Base-by-base conservation (phyloP, 2,113 vertebrate genomes). In the Colistium nudipinnis region DNA sequence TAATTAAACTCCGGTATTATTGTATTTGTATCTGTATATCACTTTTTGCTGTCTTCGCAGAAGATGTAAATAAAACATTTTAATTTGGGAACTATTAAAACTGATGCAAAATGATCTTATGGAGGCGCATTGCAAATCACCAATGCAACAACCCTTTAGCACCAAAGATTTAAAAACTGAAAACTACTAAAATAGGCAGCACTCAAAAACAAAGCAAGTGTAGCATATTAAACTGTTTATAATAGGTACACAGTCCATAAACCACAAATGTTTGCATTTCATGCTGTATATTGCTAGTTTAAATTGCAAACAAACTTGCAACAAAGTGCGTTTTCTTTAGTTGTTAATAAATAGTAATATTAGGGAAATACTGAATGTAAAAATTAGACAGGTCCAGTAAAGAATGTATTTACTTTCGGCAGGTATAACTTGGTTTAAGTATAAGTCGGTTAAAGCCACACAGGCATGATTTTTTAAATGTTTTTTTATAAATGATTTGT, bases 311-410 rank as follows among this genome's bases (percentile, higher is more conserved):
- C 14, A 59, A 36, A 10, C 14, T 56, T 20, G 36, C 55, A 28
- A 35, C 25, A 52, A 64, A 44, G 9, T 57, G 13, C 6, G 24
- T 36, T 19, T 47, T 44, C n/a, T n/a, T n/a, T n/a, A n/a, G n/a
- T n/a, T n/a, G n/a, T n/a, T n/a, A n/a, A n/a, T n/a, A n/a, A 47
- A 52, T 17, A 41, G 48, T 6, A 2, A 30, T 44, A 24, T 45
- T 25, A 1, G 31, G 11, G 13, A 55, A 66, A 14, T 54, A 51
- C 0, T 73, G 79, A 82, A 82, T 87, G 73, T 84, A 76, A 60
- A 35, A 61, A 30, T 43, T 11, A 43, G 30, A 68, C 17, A 11
- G 24, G 4, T 65, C n/a, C 25, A 20, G 8, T 19, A 22, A 70
- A 70, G 56, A 80, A 66, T 80, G 68, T 62, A 54, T 33, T 62